Evolutionary conservation across 1,140 invertebrate species (phyloP).

Genomic region (Musca vetustissima): DNA sequence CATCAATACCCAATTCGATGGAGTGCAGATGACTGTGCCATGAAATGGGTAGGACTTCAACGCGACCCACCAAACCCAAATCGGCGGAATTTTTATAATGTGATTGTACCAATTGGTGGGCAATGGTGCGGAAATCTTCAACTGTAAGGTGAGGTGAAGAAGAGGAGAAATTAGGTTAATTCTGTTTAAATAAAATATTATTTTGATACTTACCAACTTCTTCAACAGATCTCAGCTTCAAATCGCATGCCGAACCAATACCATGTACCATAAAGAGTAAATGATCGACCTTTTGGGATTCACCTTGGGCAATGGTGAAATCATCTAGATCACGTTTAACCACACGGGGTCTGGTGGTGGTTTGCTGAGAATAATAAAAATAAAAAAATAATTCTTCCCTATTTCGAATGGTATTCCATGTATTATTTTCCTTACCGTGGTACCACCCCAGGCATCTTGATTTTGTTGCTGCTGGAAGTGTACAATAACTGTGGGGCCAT

Average conservation of each 20-base stretch:
- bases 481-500: slow-evolving; percentile 79
- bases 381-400: too few species aligned
- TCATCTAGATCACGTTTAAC: slow-evolving; percentile 84
- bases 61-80: slow-evolving; percentile 72
- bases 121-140: slow-evolving; percentile 86
- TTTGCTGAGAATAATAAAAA: slow-evolving; percentile 52
- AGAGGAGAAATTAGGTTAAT: neutral
- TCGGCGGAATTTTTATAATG: slow-evolving; percentile 82
- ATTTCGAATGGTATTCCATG: too few species aligned
- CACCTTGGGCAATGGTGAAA: slow-evolving; percentile 83
- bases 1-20: slow-evolving; percentile 87
- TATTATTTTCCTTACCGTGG: slow-evolving; percentile 43
- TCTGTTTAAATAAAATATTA: neutral
- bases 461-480: slow-evolving; percentile 69
- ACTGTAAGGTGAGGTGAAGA: slow-evolving; percentile 64
- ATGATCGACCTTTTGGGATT: slow-evolving; percentile 83
- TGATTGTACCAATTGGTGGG: slow-evolving; percentile 76
- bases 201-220: slow-evolving; percentile 79
- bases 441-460: slow-evolving; percentile 76
- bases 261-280: slow-evolving; percentile 94
- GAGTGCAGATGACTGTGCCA: slow-evolving; percentile 92
- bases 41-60: slow-evolving; percentile 90
- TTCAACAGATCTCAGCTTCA: slow-evolving; percentile 84
- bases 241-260: slow-evolving; percentile 91
- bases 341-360: slow-evolving; percentile 69